Percentiles rank a stretch among this genome's conserved stretches.
phyloP scores from a whole-genome alignment of 1,140 invertebrate genomes.

The Phymorhynchus buccinoides region DNA sequence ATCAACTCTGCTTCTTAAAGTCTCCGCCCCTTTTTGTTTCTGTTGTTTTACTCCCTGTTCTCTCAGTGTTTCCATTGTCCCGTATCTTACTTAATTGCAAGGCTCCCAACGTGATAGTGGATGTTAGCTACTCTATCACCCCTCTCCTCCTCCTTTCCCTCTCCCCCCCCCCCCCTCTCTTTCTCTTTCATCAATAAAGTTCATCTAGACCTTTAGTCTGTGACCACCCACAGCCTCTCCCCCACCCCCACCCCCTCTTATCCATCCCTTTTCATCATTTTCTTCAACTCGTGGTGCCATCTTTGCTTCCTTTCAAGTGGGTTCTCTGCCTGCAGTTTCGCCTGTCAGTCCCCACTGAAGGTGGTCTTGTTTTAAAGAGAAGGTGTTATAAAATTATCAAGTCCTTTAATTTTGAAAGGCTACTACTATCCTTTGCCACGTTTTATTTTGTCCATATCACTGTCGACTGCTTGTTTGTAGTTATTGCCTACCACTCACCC shows the following conservation, averaged over 20 bases:
- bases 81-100: slow-evolving; percentile 5
- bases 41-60: not conserved
- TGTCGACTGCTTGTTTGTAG: too few species aligned
- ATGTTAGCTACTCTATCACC: not conserved
- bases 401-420: too few species aligned
- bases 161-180: not conserved
- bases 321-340: not conserved
- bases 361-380: too few species aligned
- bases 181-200: not conserved
- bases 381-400: too few species aligned
- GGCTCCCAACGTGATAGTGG: not conserved
- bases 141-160: not conserved
- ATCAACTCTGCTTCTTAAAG: not conserved
- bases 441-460: too few species aligned
- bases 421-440: too few species aligned
- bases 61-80: not conserved
- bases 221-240: too few species aligned
- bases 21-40: not conserved
- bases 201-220: too few species aligned
- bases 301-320: not conserved
- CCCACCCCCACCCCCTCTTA: not conserved
- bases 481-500: too few species aligned
- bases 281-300: not conserved
- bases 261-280: too few species aligned
- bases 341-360: not conserved